Evolutionary conservation across 2,113 vertebrate species (phyloP).

Genomic region (Bubo bubo): DNA sequence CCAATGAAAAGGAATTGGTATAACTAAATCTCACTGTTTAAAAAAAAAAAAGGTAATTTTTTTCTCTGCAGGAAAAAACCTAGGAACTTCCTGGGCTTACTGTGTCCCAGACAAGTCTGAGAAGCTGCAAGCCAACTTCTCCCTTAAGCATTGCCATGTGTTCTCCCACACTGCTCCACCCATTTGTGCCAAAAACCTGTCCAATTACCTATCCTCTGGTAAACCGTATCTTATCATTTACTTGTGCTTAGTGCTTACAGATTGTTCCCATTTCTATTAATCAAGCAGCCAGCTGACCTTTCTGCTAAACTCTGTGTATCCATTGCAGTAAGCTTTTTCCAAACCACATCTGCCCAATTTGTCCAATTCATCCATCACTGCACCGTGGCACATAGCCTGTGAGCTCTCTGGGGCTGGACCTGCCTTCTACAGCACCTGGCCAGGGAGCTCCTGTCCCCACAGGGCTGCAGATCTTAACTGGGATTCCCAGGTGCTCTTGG

Average conservation of each 20-base stretch:
- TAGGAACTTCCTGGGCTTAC: neutral
- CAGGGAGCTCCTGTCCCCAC: neutral
- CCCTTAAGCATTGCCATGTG: constrained; percentile 25
- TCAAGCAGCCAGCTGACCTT: neutral
- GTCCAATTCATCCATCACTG: neutral
- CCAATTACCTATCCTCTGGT: constrained; percentile 8
- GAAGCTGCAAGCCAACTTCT: neutral
- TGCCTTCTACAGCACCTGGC: neutral
- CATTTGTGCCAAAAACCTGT: constrained; percentile 2
- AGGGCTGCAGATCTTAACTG: neutral
- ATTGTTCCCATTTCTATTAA: neutral
- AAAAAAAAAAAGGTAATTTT: neutral
- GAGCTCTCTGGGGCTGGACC: neutral
- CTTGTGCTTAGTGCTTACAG: neutral
- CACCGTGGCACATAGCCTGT: neutral
- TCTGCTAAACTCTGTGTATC: neutral
- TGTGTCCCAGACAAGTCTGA: neutral
- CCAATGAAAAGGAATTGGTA: neutral
- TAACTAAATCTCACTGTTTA: neutral
- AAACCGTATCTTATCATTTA: neutral
- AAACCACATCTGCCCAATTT: neutral
- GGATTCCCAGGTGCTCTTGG: neutral
- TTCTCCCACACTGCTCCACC: neutral
- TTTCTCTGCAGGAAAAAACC: neutral
- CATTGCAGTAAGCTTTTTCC: neutral